phyloP scores from a whole-genome alignment of 2,113 vertebrate species.

The Odocoileus virginianus region DNA sequence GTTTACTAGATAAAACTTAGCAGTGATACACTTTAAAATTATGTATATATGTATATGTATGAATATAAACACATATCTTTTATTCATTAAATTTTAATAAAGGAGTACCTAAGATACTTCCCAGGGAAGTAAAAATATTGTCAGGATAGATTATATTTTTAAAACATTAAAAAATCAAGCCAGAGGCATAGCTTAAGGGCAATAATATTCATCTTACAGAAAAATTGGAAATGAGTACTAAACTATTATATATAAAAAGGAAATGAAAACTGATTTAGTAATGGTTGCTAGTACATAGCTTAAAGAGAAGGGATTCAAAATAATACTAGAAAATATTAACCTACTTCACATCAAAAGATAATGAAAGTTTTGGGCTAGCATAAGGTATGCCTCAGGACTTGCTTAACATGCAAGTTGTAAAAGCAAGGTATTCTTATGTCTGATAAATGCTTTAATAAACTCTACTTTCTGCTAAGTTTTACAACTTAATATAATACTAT shows the following conservation, averaged over 20 bases:
- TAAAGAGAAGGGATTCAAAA: background rate
- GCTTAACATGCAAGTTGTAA: background rate
- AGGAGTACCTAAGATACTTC: background rate
- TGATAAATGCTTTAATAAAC: background rate
- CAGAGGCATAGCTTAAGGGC: background rate
- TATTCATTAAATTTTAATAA: constrained; percentile 21
- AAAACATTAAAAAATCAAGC: background rate
- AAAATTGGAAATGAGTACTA: constrained; percentile 16
- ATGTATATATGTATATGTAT: background rate
- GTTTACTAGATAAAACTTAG: background rate
- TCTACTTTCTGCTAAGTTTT: background rate
- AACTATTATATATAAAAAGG: background rate
- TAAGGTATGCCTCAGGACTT: background rate
- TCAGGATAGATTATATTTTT: background rate
- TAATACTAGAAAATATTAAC: constrained; percentile 26
- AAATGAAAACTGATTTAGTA: background rate
- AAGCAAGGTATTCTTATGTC: background rate
- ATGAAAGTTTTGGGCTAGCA: constrained; percentile 19
- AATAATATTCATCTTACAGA: constrained; percentile 1
- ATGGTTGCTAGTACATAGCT: background rate
- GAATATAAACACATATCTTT: background rate
- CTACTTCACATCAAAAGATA: background rate
- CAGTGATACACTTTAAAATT: background rate
- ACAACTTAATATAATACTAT: background rate
- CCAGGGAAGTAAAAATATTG: background rate